These are phyloP conservation scores for Falcunculus frontatus DNA, from an alignment of 2,113 vertebrate species.

Conservation along the genomic window DNA sequence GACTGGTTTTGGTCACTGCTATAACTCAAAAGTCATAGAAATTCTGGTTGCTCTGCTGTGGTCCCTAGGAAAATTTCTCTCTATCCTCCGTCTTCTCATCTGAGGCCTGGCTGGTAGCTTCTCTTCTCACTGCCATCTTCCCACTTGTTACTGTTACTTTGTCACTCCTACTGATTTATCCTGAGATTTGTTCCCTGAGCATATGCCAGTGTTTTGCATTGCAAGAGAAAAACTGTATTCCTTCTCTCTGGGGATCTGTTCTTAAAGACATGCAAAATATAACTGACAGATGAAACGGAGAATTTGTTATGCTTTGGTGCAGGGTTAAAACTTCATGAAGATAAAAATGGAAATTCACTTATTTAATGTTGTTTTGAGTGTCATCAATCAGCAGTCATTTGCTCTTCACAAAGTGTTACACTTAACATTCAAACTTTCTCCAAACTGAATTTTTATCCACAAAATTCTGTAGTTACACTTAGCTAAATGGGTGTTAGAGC, in stretches of 20 bases:
- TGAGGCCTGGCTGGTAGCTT: neutral
- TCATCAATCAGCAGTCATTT: neutral
- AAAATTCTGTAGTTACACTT: neutral
- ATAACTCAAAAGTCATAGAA: neutral
- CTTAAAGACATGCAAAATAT: neutral
- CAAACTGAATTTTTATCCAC: neutral
- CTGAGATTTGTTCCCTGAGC: neutral
- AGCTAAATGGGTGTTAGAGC: neutral
- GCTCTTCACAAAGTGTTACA: neutral
- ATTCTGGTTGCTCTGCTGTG: neutral
- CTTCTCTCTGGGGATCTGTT: neutral
- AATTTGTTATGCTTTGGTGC: neutral
- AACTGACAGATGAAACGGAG: neutral
- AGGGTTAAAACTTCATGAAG: neutral
- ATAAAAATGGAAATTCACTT: neutral
- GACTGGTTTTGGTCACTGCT: neutral
- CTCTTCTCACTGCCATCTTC: neutral
- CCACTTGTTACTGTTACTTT: neutral
- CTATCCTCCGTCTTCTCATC: neutral
- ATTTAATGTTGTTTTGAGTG: neutral
- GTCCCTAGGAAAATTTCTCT: neutral
- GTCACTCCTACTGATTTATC: neutral
- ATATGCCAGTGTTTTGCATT: neutral
- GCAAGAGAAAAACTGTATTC: neutral
- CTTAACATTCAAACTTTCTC: neutral